Evolutionary conservation across 2,113 vertebrate species (phyloP).

Genomic region (Uria aalge): DNA sequence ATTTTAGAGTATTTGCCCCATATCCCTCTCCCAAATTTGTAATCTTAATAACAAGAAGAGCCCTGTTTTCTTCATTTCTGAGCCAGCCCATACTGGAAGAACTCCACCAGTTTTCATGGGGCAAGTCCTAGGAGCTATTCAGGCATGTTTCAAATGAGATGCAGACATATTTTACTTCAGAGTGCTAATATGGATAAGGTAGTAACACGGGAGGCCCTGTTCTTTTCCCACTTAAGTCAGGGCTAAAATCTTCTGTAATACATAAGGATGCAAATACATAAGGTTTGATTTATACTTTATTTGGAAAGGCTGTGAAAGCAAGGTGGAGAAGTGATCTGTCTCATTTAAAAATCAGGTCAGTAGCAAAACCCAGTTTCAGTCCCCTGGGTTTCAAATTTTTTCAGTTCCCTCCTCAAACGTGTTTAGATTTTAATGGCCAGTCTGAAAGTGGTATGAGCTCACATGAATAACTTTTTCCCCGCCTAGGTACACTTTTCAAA

Average conservation of each 20-base stretch:
- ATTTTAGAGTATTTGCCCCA: neutral
- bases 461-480: neutral
- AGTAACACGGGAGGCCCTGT: neutral
- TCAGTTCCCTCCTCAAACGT: neutral
- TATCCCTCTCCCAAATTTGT: neutral
- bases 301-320: neutral
- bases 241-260: neutral
- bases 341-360: neutral
- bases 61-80: neutral
- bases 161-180: neutral
- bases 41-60: neutral
- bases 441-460: neutral
- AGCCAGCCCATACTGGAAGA: neutral
- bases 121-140: neutral
- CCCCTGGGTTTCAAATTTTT: neutral
- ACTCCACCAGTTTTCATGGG: neutral
- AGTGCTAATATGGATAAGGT: neutral
- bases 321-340: neutral
- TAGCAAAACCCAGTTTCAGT: neutral
- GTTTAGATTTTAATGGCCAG: neutral
- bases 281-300: neutral
- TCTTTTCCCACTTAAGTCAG: neutral
- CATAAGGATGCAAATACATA: neutral
- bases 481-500: neutral
- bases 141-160: neutral